phyloP scores from a whole-genome alignment of 2,797 vertebrate species.

The Syngnathus acus region DNA sequence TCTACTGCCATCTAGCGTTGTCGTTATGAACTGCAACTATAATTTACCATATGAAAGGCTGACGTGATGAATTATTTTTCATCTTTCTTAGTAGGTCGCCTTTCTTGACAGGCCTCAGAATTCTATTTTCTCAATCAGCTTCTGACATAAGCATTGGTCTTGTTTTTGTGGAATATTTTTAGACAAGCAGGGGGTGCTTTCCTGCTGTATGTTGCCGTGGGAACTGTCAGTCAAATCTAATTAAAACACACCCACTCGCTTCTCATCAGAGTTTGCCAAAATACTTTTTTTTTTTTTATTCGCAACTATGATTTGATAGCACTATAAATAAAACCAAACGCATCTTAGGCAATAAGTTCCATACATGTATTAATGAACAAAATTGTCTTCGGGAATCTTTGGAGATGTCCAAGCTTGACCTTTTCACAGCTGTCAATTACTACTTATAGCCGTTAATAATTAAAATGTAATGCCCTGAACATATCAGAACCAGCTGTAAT shows the following conservation, averaged over 20 bases:
- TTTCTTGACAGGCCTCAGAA: background rate
- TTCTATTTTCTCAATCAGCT: background rate
- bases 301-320: background rate
- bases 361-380: background rate
- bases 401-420: conserved; percentile 45
- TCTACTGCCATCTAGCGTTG: background rate
- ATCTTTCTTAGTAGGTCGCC: background rate
- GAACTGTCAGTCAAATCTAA: conserved; percentile 9
- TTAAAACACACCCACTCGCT: conserved; percentile 10
- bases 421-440: conserved; percentile 41
- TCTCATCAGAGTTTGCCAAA: background rate
- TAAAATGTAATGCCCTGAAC: conserved; percentile 56
- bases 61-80: background rate
- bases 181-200: background rate
- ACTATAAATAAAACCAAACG: background rate
- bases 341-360: background rate
- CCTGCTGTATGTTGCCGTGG: background rate
- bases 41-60: background rate
- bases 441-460: conserved; percentile 48
- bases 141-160: background rate
- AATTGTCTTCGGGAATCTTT: background rate
- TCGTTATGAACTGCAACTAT: background rate
- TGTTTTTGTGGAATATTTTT: background rate
- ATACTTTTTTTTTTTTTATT: background rate
- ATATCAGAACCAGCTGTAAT: conserved; percentile 45